A percentile compares a stretch with the other conserved stretches of the same genome.
Conservation (phyloP, 2,888 invertebrate genomes). For the Salticus scenicus region DNA sequence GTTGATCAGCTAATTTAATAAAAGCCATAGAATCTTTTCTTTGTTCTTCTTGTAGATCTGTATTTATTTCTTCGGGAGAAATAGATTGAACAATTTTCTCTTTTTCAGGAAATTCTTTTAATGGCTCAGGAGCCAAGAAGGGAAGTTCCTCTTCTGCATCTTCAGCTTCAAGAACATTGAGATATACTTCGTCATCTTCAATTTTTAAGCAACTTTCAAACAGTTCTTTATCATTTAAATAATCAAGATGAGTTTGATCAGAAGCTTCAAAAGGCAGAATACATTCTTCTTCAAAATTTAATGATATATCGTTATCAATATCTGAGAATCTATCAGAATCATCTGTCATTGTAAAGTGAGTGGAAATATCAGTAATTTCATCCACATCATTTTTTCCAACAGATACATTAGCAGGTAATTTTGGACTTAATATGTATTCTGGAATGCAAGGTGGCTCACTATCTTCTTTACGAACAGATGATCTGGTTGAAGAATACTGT, state of each 20-base stretch:
- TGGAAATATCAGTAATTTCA: constrained; percentile 60
- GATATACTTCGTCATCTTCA: not conserved
- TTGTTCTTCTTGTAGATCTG: no score
- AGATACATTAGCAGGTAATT: constrained; percentile 17
- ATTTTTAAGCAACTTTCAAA: not conserved
- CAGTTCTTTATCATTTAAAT: not conserved
- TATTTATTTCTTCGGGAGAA: no score
- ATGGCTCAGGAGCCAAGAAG: not conserved
- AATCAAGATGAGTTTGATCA: not conserved
- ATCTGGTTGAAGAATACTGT: constrained; percentile 28
- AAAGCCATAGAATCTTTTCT: no score
- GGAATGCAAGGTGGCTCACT: constrained; percentile 37
- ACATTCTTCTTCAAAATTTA: constrained; percentile 40
- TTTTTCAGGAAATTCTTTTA: no score
- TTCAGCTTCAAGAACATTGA: not conserved
- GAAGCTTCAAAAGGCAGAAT: not conserved
- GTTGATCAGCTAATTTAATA: no score
- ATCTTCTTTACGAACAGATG: constrained; percentile 25
- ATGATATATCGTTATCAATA: constrained; percentile 57
- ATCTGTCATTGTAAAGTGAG: constrained; percentile 65
- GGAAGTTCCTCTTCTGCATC: not conserved
- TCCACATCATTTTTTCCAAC: constrained; percentile 23
- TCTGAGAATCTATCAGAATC: constrained; percentile 62
- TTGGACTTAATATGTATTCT: constrained; percentile 20
- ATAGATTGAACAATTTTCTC: no score